Conservation (phyloP, 2,797 vertebrate species). For the Betta splendens region DNA sequence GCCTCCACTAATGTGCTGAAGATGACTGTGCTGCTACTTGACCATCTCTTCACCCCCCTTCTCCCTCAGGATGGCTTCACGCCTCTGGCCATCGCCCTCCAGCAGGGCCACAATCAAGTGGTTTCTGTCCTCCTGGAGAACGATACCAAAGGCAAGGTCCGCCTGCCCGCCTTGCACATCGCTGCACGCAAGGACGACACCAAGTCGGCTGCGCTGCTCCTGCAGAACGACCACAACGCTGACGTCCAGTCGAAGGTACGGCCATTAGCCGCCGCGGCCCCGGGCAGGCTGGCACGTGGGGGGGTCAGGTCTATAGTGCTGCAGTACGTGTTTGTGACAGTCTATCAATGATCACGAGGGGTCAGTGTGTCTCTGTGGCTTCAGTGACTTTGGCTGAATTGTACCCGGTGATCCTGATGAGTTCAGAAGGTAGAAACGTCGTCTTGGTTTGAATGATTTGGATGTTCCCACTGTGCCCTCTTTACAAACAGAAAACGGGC, state of each 20-base stretch:
- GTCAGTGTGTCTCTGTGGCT: neutral
- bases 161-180: conserved; percentile 95
- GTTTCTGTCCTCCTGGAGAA: conserved; percentile 96
- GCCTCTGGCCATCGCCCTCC: conserved; percentile 94
- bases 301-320: conserved; percentile 18
- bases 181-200: conserved; percentile 98
- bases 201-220: conserved; percentile 94
- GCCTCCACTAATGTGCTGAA: too few species aligned
- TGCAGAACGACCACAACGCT: conserved; percentile 98
- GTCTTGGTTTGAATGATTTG: too few species aligned
- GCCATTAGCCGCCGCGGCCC: rapidly evolving
- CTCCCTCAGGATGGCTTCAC: conserved; percentile 92
- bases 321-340: conserved; percentile 16
- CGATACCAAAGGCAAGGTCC: conserved; percentile 97
- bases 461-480: too few species aligned
- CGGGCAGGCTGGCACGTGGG: conserved; percentile 11
- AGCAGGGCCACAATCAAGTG: conserved; percentile 98
- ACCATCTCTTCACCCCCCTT: neutral
- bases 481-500: neutral
- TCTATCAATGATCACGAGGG: neutral
- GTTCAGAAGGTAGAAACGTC: too few species aligned
- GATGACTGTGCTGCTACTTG: neutral
- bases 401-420: neutral
- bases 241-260: conserved; percentile 97
- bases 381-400: neutral